Conservation (phyloP, 1,140 invertebrate species). For the Apis florea region DNA sequence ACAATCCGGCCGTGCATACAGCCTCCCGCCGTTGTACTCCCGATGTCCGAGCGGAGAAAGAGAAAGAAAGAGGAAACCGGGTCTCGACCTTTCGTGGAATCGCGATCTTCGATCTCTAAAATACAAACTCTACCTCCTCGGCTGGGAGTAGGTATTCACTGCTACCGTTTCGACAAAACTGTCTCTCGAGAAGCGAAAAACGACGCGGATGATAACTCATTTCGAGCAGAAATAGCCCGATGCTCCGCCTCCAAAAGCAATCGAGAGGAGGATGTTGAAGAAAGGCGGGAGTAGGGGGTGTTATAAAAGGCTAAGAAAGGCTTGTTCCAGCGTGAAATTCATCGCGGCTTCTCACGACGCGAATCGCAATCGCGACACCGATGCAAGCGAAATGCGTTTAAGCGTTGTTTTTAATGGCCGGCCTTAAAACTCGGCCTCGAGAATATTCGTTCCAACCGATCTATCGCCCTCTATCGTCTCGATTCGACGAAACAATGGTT, state of each 20-base stretch:
- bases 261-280: neutral
- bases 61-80: neutral
- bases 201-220: neutral
- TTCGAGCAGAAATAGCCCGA: too few species aligned
- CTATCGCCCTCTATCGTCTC: neutral
- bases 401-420: too few species aligned
- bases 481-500: neutral
- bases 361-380: too few species aligned
- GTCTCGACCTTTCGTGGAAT: conserved; percentile 9
- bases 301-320: neutral
- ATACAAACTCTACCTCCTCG: too few species aligned
- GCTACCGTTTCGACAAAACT: neutral
- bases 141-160: too few species aligned
- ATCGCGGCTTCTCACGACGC: conserved; percentile 1
- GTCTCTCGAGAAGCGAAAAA: neutral
- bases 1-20: conserved; percentile 44
- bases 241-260: neutral
- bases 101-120: conserved; percentile 20
- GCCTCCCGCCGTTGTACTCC: neutral
- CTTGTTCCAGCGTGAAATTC: neutral
- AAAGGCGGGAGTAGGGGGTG: neutral
- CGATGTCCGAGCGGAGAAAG: neutral
- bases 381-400: too few species aligned
- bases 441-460: neutral
- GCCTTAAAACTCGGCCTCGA: neutral